Evolutionary conservation across 2,113 vertebrate genomes (phyloP).

Genomic region (Etheostoma spectabile): DNA sequence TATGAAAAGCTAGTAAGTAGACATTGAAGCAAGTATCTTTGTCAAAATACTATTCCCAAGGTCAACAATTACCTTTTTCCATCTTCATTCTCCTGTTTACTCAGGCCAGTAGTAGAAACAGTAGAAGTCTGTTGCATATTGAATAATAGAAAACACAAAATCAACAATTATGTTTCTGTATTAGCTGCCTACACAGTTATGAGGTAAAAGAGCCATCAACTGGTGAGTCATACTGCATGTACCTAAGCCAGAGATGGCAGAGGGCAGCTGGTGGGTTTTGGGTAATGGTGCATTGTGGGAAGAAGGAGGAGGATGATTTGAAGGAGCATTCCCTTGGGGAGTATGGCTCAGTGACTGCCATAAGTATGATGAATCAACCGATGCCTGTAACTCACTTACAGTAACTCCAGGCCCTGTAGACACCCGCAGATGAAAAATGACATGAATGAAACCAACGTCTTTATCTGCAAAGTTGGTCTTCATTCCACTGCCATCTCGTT

Average conservation of each 20-base stretch:
- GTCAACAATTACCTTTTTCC: neutral
- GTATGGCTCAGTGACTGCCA: conserved; percentile 44
- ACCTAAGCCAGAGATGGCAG: conserved; percentile 17
- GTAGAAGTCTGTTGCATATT: neutral
- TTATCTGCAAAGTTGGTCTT: conserved; percentile 50
- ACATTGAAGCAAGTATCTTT: neutral
- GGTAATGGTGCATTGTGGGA: conserved; percentile 62
- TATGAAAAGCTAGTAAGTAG: neutral
- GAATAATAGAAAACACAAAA: neutral
- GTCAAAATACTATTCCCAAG: neutral
- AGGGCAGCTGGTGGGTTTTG: conserved; percentile 23
- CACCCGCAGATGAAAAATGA: conserved; percentile 53
- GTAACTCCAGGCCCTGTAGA: conserved; percentile 47
- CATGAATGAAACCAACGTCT: conserved; percentile 31
- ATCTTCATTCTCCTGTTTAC: neutral
- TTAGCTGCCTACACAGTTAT: neutral
- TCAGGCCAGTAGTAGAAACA: neutral
- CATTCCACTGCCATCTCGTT: conserved; percentile 11
- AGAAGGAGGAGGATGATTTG: conserved; percentile 44
- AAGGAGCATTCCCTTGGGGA: conserved; percentile 41
- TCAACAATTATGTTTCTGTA: neutral
- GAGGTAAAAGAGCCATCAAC: neutral
- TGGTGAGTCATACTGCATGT: neutral
- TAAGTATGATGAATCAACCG: conserved; percentile 69
- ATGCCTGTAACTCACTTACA: conserved; percentile 62